These are phyloP conservation scores for Sylvilagus bachmani DNA, from an alignment of 2,113 vertebrate species.

Conservation along the genomic window DNA sequence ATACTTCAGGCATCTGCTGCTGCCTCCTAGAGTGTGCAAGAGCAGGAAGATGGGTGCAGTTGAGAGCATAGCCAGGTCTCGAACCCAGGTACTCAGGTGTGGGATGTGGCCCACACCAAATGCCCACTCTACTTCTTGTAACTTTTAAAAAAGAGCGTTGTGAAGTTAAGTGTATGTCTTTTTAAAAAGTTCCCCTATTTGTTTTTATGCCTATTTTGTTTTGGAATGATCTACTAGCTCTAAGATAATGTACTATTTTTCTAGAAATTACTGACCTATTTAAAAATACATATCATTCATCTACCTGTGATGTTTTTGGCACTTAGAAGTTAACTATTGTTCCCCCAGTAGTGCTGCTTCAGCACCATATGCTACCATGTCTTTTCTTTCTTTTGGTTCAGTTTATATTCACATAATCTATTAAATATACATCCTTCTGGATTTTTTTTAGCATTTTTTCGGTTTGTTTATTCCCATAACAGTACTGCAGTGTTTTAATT, in stretches of 20 bases:
- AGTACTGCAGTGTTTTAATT: not conserved
- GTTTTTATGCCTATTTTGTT: not conserved
- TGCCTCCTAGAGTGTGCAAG: too few relatives aligned
- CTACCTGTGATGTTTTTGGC: not conserved
- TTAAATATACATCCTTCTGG: not conserved
- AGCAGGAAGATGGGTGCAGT: too few relatives aligned
- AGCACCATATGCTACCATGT: not conserved
- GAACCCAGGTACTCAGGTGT: too few relatives aligned
- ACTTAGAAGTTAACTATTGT: slow-evolving; percentile 15
- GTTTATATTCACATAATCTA: slow-evolving; percentile 13
- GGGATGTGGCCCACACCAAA: too few relatives aligned
- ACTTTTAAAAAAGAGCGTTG: slow-evolving; percentile 20
- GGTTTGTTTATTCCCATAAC: slow-evolving; percentile 4
- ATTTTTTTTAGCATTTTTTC: not conserved
- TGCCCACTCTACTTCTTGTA: not conserved
- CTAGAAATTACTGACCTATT: slow-evolving; percentile 1
- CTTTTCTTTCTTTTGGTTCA: not conserved
- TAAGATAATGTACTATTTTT: not conserved
- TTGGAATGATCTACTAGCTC: not conserved
- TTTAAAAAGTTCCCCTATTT: not conserved
- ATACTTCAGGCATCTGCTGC: too few relatives aligned
- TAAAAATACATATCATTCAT: not conserved
- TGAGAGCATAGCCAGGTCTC: too few relatives aligned
- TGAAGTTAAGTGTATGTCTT: not conserved
- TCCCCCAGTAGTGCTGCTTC: not conserved